Conservation (phyloP, 2,888 invertebrate species). For the Protodeltote pygarga region DNA sequence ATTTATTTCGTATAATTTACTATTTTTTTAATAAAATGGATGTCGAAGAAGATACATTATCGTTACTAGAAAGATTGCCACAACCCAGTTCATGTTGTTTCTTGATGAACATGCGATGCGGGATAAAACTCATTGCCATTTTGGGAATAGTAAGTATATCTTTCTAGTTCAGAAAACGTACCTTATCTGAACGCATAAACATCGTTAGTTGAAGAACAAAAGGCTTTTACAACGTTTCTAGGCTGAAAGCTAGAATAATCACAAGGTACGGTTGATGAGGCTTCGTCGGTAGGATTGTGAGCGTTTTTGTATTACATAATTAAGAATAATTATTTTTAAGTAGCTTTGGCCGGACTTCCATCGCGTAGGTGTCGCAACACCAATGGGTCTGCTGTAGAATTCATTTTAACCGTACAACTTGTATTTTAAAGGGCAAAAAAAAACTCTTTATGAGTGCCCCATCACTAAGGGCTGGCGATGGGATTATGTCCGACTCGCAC, state of each 20-base stretch:
- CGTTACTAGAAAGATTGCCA: slow-evolving; percentile 22
- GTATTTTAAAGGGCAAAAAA: too few relatives aligned
- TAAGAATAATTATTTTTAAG: too few relatives aligned
- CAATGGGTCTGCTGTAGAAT: too few relatives aligned
- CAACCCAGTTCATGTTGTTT: slow-evolving; percentile 13
- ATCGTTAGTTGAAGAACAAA: slow-evolving; percentile 30
- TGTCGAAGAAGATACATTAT: slow-evolving; percentile 27
- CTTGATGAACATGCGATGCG: slow-evolving; percentile 39
- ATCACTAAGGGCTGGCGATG: too few relatives aligned
- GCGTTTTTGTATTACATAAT: too few relatives aligned
- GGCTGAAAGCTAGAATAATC: slow-evolving; percentile 31
- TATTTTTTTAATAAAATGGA: slow-evolving; percentile 36
- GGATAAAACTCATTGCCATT: slow-evolving; percentile 40
- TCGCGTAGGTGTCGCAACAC: too few relatives aligned
- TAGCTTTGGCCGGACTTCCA: too few relatives aligned
- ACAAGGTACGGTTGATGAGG: slow-evolving; percentile 11
- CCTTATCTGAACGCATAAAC: slow-evolving; percentile 32
- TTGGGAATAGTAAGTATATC: slow-evolving; percentile 48
- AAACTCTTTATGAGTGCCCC: too few relatives aligned
- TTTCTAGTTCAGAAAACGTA: slow-evolving; percentile 31
- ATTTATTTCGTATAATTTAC: background rate
- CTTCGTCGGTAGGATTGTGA: slow-evolving; percentile 7
- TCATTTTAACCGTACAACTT: too few relatives aligned
- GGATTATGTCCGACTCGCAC: too few relatives aligned
- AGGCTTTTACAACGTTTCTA: slow-evolving; percentile 32